Percentiles rank a stretch among this genome's conserved stretches.
Evolutionary conservation across 23 tunicate species (phyloP).

Genomic region (Ascidia mentula): DNA sequence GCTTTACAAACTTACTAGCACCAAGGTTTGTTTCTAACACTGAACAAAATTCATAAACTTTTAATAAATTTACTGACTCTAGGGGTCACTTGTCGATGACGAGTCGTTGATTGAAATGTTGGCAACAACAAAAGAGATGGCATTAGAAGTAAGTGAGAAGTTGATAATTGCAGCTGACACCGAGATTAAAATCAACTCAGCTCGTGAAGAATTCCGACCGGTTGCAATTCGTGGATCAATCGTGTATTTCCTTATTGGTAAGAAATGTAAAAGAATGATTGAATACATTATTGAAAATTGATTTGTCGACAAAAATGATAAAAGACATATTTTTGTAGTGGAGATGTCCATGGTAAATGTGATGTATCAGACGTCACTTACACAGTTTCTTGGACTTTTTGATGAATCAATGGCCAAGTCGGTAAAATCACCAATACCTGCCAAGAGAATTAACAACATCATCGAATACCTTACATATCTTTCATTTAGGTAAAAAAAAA

Average conservation of each 20-base stretch:
- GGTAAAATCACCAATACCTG: constrained; percentile 81
- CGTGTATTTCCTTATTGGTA: constrained; percentile 88
- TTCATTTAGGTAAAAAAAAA: constrained; percentile 51
- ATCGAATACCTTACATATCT: constrained; percentile 85
- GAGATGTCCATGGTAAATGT: constrained; percentile 40
- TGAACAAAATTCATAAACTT: no score
- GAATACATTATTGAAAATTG: not conserved
- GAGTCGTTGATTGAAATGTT: constrained; percentile 93
- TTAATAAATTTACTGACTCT: not conserved
- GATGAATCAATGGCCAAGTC: constrained; percentile 96
- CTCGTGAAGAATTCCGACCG: constrained; percentile 96
- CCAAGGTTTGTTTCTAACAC: no score
- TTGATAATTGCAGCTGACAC: constrained; percentile 90
- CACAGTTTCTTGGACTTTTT: constrained; percentile 89
- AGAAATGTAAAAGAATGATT: not conserved
- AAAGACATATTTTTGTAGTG: not conserved
- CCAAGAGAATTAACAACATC: constrained; percentile 84
- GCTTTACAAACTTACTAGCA: constrained; percentile 81
- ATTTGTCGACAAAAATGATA: no score
- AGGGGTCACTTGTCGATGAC: constrained; percentile 98
- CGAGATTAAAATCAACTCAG: constrained; percentile 89
- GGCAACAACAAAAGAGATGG: constrained; percentile 90
- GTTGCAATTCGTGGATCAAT: constrained; percentile 95
- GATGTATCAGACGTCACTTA: constrained; percentile 49
- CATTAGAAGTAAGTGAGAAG: constrained; percentile 93